These are phyloP conservation scores for Sarotherodon lohbergeri DNA, from an alignment of 2,113 vertebrate species.

Conservation along the genomic window DNA sequence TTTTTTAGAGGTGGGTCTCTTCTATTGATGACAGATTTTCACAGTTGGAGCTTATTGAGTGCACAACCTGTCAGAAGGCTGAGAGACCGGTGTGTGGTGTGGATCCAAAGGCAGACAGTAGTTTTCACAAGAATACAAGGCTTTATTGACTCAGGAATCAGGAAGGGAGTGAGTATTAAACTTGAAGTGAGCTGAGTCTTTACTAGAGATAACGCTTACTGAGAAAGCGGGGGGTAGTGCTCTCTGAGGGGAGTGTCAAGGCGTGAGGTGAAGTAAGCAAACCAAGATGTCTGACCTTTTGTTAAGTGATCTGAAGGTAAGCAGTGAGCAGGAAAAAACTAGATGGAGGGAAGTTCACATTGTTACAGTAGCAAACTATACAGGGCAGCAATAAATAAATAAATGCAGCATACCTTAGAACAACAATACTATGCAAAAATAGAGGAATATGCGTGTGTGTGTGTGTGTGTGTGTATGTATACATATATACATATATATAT, in stretches of 20 bases:
- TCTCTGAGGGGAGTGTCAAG: not conserved
- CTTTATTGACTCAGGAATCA: not conserved
- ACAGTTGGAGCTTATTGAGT: not conserved
- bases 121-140: not conserved
- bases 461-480: too few species aligned
- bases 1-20: not conserved
- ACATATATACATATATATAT: too few species aligned
- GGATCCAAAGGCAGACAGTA: not conserved
- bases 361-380: not conserved
- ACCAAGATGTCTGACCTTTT: not conserved
- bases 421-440: too few species aligned
- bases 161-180: not conserved
- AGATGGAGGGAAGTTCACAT: not conserved
- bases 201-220: not conserved
- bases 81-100: not conserved
- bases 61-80: not conserved
- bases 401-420: not conserved
- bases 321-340: not conserved
- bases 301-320: not conserved
- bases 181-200: not conserved
- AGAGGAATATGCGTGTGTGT: too few species aligned
- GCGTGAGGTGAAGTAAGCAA: not conserved
- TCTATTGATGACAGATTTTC: not conserved
- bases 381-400: not conserved
- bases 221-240: not conserved